These are phyloP conservation scores for Nemoura dubitans DNA, from an alignment of 2,888 invertebrate species.

Conservation along the genomic window DNA sequence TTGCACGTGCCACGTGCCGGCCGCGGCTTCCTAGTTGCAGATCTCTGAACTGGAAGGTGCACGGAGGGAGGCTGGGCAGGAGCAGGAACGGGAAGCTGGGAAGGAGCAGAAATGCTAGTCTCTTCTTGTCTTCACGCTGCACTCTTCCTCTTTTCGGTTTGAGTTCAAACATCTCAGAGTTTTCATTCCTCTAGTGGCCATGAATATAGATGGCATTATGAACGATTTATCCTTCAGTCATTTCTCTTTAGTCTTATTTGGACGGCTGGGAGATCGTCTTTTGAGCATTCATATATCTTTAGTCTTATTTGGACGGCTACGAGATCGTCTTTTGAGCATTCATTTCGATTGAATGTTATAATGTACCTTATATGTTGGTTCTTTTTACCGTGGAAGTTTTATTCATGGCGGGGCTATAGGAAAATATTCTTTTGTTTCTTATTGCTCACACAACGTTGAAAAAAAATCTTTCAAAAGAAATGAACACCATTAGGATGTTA, in stretches of 20 bases:
- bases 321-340: conserved; percentile 3
- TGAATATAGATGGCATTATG: conserved; percentile 7
- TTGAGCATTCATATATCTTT: not conserved
- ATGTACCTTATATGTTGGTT: not conserved
- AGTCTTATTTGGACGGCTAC: not conserved
- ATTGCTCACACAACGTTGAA: not conserved
- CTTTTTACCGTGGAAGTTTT: not conserved
- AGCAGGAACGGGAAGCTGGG: not conserved
- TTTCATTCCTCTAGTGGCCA: not conserved
- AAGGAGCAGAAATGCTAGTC: too few relatives aligned
- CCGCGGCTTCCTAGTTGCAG: too few relatives aligned
- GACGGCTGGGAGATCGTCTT: conserved; percentile 3
- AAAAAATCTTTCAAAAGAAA: conserved; percentile 5
- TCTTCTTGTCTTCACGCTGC: not conserved
- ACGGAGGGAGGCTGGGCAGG: not conserved
- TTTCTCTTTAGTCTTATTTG: not conserved
- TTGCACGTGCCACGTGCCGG: not conserved
- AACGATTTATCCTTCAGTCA: not conserved
- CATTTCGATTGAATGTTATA: conserved; percentile 12
- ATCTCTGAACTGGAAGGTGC: too few relatives aligned
- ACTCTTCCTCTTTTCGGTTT: not conserved
- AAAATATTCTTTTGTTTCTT: not conserved
- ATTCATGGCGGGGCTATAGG: not conserved
- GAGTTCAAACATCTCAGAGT: not conserved
- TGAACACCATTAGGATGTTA: conserved; percentile 12